These are phyloP conservation scores for Brachionus asplanchnoidis DNA, from an alignment of 1,140 invertebrate genomes.

Conservation along the genomic window DNA sequence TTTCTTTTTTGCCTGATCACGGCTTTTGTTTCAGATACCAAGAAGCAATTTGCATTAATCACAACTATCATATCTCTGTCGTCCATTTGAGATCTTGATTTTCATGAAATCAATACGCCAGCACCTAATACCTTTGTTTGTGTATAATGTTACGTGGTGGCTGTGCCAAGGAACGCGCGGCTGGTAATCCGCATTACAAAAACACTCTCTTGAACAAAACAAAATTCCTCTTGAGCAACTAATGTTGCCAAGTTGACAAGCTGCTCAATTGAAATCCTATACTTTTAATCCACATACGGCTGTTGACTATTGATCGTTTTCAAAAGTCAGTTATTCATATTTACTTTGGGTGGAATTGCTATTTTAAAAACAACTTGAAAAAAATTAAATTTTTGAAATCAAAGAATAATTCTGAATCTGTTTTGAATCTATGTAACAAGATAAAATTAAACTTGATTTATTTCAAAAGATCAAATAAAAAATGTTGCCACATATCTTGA, in stretches of 20 bases:
- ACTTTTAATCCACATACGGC: not conserved
- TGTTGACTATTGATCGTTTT: not conserved
- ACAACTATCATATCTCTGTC: not conserved
- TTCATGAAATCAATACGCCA: not conserved
- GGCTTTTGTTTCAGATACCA: not conserved
- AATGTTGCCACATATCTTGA: not conserved
- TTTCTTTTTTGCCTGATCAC: not conserved
- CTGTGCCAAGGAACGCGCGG: not conserved
- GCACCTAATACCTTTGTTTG: slow-evolving; percentile 1
- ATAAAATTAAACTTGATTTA: not conserved
- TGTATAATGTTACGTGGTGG: not conserved
- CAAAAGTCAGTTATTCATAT: slow-evolving; percentile 4
- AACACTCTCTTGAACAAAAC: not conserved
- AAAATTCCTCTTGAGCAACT: not conserved
- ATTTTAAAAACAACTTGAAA: not conserved
- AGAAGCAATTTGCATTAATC: not conserved
- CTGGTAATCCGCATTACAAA: not conserved
- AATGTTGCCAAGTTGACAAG: not conserved
- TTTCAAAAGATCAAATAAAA: not conserved
- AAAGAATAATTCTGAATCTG: not conserved
- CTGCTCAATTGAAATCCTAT: not conserved
- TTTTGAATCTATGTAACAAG: not conserved
- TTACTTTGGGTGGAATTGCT: slow-evolving; percentile 7
- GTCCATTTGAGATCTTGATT: not conserved
- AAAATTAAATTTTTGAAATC: not conserved